A percentile compares a stretch with the other conserved stretches of the same genome.
Evolutionary conservation across 1,140 invertebrate genomes (phyloP).

Genomic region (Caenorhabditis elegans): DNA sequence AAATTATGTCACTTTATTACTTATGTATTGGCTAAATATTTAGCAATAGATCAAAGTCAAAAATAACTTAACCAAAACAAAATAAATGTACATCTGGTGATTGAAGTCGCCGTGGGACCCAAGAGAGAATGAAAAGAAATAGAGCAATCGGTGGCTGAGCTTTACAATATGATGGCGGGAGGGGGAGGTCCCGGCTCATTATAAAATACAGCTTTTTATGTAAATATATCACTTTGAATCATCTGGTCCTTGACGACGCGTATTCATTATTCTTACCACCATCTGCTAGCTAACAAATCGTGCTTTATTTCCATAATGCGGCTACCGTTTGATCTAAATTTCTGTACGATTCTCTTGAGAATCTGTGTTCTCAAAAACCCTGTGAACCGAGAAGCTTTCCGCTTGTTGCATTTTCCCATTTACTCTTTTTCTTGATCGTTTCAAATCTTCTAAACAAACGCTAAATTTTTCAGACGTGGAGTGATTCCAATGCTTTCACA

Average conservation of each 20-base stretch:
- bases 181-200: background rate
- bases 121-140: background rate
- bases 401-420: background rate
- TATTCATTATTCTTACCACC: constrained; percentile 27
- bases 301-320: constrained; percentile 20
- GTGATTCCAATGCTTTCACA: background rate
- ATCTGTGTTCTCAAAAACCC: background rate
- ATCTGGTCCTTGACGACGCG: constrained; percentile 28
- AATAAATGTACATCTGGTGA: constrained; percentile 1
- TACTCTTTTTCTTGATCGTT: background rate
- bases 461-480: background rate
- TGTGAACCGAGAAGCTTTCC: background rate
- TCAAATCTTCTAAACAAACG: too few relatives aligned
- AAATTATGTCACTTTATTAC: too few relatives aligned
- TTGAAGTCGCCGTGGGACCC: constrained; percentile 19
- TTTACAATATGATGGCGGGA: constrained; percentile 3
- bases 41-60: too few relatives aligned
- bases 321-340: constrained; percentile 13
- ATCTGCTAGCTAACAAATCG: constrained; percentile 7
- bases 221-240: constrained; percentile 30
- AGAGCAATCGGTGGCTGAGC: background rate
- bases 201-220: constrained; percentile 34
- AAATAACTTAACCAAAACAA: background rate
- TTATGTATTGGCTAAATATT: too few relatives aligned
- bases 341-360: constrained; percentile 20